Base-by-base conservation (phyloP, 2,797 vertebrate species). In the Danio aesculapii region DNA sequence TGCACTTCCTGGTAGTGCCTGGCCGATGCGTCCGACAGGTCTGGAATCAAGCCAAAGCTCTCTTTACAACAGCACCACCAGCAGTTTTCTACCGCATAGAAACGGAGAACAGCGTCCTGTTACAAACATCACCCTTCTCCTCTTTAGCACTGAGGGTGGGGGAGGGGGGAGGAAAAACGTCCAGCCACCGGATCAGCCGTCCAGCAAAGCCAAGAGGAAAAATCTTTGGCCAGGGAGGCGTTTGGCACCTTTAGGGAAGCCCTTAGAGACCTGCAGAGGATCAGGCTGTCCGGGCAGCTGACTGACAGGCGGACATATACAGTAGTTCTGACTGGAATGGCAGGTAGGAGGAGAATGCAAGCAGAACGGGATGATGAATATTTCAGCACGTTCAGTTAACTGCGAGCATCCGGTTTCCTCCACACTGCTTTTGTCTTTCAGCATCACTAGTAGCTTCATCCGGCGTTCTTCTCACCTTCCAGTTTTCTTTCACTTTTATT, bases 1-100 rank as follows among this genome's bases (percentile, higher is more conserved):
- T 64, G 63, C 90, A 87, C 92, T 89, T 92, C 92, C 92, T 92
- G 91, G 91, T 88, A 86, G 88, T 91, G 91, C 91, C 90, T 91
- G 88, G 88, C 86, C 86, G 71, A 90, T 81, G 89, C 82, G 81
- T 85, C 77, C 71, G 74, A 66, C 58, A 81, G 77, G 71, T 77
- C 79, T 88, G 86, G 86, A 81, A 1, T 21, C 7, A 39, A 71
- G 84, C 86, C 86, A 88, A 75, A 62, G 14, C 68, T 83, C 53
- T 57, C 62, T 52, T 62, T 53, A 59, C 74, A 83, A 30, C 41
- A 64, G 61, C 77, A 73, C 82, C 75, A 74, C 46, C 79, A 58
- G 73, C 75, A 77, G 81, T 79, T 79, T 86, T 77, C 53, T 86
- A 63, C 83, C 84, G 85, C 87, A 89, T 77, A 41, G 77, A 81